Conservation (phyloP, 2,797 vertebrate species). For the Buphagus erythrorhynchus region DNA sequence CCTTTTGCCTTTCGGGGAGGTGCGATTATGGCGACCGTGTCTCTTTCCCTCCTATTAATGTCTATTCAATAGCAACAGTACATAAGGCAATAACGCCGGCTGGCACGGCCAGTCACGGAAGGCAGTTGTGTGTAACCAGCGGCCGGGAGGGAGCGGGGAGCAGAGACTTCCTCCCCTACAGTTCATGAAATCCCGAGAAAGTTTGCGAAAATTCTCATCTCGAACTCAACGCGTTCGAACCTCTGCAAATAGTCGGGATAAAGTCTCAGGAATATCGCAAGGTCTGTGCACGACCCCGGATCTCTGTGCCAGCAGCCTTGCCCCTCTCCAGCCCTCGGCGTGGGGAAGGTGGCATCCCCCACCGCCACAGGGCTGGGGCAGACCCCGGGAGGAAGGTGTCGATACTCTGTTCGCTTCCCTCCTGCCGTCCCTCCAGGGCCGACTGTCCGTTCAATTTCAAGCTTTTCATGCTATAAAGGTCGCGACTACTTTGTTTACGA, state of each 20-base stretch:
- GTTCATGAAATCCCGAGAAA: not conserved
- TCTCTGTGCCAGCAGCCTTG: too few relatives aligned
- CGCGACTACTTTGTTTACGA: not conserved
- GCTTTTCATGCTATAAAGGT: not conserved
- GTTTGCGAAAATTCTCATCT: not conserved
- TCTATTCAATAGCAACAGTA: not conserved
- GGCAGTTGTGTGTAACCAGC: not conserved
- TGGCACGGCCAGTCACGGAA: not conserved
- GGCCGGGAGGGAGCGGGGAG: not conserved
- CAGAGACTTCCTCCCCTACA: not conserved
- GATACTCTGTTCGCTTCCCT: accelerated
- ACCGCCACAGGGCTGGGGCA: not conserved
- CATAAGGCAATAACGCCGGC: not conserved
- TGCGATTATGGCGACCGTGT: not conserved
- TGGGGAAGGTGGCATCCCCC: not conserved
- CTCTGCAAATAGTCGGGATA: not conserved
- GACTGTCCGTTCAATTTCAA: not conserved
- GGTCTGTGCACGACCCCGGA: not conserved
- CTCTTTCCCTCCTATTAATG: not conserved
- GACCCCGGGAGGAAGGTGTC: not conserved
- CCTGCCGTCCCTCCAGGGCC: not conserved
- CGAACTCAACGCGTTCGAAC: too few relatives aligned
- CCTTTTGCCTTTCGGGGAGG: not conserved
- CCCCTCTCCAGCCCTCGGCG: not conserved
- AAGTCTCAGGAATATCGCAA: not conserved